These are phyloP conservation scores for Crotalus viridis DNA, from an alignment of 2,113 vertebrate genomes.

Conservation along the genomic window DNA sequence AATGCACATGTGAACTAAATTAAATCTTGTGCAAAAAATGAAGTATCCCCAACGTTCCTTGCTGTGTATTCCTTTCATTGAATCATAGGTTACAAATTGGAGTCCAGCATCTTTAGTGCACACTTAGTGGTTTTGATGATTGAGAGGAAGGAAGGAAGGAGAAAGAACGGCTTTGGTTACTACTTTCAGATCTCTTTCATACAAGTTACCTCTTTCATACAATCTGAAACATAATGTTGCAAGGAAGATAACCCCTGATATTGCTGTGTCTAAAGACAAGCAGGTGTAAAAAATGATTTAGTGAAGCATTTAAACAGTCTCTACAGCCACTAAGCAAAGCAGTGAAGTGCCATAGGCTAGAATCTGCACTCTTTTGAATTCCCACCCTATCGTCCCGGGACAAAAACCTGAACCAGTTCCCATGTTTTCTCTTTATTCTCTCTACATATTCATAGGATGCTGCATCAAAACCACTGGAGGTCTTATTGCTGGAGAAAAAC, in stretches of 20 bases:
- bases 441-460: conserved; percentile 75
- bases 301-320: conserved; percentile 18
- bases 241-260: conserved; percentile 20
- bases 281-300: conserved; percentile 42
- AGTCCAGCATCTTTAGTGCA: background rate
- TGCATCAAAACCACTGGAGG: conserved; percentile 90
- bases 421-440: conserved; percentile 39
- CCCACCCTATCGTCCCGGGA: background rate
- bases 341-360: background rate
- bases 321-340: conserved; percentile 33
- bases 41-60: background rate
- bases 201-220: background rate
- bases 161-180: background rate
- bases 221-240: background rate
- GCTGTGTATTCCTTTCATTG: conserved; percentile 28
- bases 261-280: conserved; percentile 31
- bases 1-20: conserved; percentile 24
- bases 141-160: background rate
- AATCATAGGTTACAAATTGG: conserved; percentile 42
- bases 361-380: conserved; percentile 19
- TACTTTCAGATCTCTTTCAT: background rate
- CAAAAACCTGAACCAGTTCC: conserved; percentile 21
- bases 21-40: background rate
- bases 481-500: conserved; percentile 95
- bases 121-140: conserved; percentile 2